Percentiles rank a stretch among this genome's conserved stretches.
Conservation (phyloP, 2,113 vertebrate species). For the Chloropsis hardwickii region DNA sequence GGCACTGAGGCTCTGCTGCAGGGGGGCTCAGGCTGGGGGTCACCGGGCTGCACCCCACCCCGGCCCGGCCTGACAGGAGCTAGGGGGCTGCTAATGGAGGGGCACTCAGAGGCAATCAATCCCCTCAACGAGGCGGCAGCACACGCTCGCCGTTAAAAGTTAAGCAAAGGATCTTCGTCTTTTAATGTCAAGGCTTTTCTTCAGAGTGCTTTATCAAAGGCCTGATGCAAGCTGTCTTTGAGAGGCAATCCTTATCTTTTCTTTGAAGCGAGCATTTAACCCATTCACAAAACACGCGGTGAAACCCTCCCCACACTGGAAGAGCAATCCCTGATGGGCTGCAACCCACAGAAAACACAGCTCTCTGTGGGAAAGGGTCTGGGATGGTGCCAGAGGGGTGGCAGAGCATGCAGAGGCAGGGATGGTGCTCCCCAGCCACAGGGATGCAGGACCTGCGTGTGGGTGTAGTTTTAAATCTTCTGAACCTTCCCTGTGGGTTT, state of each 20-base stretch:
- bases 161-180: slow-evolving; percentile 42
- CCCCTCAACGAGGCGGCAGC: neutral
- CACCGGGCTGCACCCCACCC: neutral
- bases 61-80: neutral
- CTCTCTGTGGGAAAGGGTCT: neutral
- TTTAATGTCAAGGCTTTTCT: slow-evolving; percentile 56
- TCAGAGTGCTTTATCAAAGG: slow-evolving; percentile 11
- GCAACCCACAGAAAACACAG: neutral
- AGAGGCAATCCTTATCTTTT: neutral
- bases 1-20: rapidly evolving
- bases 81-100: neutral
- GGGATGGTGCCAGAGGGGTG: rapidly evolving
- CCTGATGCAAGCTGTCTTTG: slow-evolving; percentile 9
- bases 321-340: neutral
- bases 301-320: neutral
- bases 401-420: neutral
- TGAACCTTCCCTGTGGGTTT: neutral
- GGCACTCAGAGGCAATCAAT: neutral
- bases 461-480: neutral
- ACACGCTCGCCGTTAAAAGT: neutral
- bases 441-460: neutral
- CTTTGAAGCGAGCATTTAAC: slow-evolving; percentile 1
- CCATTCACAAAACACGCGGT: neutral
- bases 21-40: neutral
- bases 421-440: neutral